These are phyloP conservation scores for Platycercus adscitus DNA, from an alignment of 2,113 vertebrate genomes.

Conservation along the genomic window DNA sequence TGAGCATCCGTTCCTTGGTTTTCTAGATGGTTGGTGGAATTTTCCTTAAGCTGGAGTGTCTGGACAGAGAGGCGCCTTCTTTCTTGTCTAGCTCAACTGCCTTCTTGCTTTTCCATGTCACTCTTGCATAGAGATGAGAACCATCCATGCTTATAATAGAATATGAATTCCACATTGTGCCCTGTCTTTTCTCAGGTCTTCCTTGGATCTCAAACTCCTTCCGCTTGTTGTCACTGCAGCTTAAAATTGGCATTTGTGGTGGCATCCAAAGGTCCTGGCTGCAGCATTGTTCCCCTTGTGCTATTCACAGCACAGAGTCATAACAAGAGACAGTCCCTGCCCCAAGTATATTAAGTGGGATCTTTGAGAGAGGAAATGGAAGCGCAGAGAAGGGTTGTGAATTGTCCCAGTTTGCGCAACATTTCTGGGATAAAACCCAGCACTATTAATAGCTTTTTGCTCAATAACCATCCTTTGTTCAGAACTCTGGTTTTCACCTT, in stretches of 20 bases:
- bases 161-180: background rate
- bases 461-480: slow-evolving; percentile 60
- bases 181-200: slow-evolving; percentile 1
- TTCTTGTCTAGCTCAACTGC: background rate
- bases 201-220: background rate
- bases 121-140: background rate
- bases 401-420: slow-evolving; percentile 56
- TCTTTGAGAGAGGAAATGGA: slow-evolving; percentile 59
- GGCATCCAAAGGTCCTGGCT: slow-evolving; percentile 32
- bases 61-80: background rate
- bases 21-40: background rate
- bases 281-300: slow-evolving; percentile 41
- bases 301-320: slow-evolving; percentile 49
- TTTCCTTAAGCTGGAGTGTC: background rate
- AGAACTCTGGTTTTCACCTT: slow-evolving; percentile 51
- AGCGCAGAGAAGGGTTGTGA: slow-evolving; percentile 48
- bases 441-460: slow-evolving; percentile 64
- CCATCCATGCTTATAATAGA: background rate
- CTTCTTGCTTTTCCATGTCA: background rate
- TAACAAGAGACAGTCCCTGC: slow-evolving; percentile 41
- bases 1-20: background rate
- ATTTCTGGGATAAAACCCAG: slow-evolving; percentile 62
- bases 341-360: slow-evolving; percentile 50
- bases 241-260: slow-evolving; percentile 31
- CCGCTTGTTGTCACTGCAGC: background rate